Evolutionary conservation across 2,888 invertebrate species (phyloP).

Genomic region (Ptychoptera albimana): DNA sequence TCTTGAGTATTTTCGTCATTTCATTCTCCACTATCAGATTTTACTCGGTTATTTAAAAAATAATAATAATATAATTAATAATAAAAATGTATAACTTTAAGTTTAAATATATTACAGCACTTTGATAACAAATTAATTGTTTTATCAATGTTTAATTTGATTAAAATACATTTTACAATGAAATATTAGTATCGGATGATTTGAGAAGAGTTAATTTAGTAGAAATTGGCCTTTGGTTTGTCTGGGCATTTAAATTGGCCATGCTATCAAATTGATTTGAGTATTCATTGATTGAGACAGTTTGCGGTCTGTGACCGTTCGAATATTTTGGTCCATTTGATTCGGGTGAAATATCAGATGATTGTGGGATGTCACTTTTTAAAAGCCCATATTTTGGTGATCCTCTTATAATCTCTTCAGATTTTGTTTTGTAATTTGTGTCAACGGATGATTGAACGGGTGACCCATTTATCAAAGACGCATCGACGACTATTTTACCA

Average conservation of each 20-base stretch:
- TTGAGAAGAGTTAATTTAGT: conserved; percentile 29
- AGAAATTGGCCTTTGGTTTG: conserved; percentile 12
- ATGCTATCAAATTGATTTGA: conserved; percentile 13
- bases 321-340: conserved; percentile 18
- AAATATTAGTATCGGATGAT: background rate
- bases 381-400: conserved; percentile 59
- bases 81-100: no score
- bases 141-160: no score
- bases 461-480: conserved; percentile 40
- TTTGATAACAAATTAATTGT: no score
- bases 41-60: no score
- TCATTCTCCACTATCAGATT: no score
- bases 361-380: conserved; percentile 53
- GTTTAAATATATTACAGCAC: no score
- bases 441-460: conserved; percentile 17
- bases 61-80: no score
- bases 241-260: conserved; percentile 8
- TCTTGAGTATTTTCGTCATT: no score
- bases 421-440: no score
- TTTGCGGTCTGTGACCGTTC: conserved; percentile 19
- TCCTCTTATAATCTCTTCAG: conserved; percentile 44
- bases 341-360: conserved; percentile 17
- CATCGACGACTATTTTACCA: conserved; percentile 55
- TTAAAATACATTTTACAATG: background rate
- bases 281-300: conserved; percentile 16